Percentiles rank a stretch among this genome's conserved stretches.
Evolutionary conservation across 2,797 vertebrate species (phyloP).

Genomic region (Aulostomus chinensis): DNA sequence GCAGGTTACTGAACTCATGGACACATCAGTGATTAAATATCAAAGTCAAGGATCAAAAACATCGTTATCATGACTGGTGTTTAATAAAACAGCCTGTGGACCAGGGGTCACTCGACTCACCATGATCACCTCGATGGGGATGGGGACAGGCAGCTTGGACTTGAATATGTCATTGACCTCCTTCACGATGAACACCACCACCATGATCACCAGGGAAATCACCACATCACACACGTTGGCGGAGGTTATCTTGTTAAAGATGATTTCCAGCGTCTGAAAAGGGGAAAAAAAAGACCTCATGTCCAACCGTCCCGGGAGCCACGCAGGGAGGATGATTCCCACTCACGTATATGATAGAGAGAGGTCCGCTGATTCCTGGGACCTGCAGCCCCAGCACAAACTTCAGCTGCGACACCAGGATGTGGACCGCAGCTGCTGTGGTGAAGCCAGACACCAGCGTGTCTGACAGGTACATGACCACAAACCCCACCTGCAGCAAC

Average conservation of each 20-base stretch:
- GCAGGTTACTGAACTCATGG: neutral
- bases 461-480: conserved; percentile 93
- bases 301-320: neutral
- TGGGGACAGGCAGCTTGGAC: conserved; percentile 89
- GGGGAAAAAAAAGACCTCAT: neutral
- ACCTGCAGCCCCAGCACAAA: conserved; percentile 90
- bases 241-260: conserved; percentile 85
- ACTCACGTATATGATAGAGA: conserved; percentile 88
- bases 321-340: neutral
- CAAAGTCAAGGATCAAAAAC: no score
- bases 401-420: conserved; percentile 94
- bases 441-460: conserved; percentile 94
- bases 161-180: conserved; percentile 91
- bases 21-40: no score
- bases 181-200: conserved; percentile 88
- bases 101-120: conserved; percentile 77
- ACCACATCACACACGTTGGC: conserved; percentile 91
- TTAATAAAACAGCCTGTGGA: neutral
- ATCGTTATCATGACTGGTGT: neutral
- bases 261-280: conserved; percentile 82
- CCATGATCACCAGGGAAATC: conserved; percentile 86
- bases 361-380: conserved; percentile 79
- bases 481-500: conserved; percentile 87
- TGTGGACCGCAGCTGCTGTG: conserved; percentile 92
- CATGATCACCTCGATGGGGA: conserved; percentile 94